phyloP scores from a whole-genome alignment of 2,797 vertebrate genomes.

The Brachyrhaphis roseni region DNA sequence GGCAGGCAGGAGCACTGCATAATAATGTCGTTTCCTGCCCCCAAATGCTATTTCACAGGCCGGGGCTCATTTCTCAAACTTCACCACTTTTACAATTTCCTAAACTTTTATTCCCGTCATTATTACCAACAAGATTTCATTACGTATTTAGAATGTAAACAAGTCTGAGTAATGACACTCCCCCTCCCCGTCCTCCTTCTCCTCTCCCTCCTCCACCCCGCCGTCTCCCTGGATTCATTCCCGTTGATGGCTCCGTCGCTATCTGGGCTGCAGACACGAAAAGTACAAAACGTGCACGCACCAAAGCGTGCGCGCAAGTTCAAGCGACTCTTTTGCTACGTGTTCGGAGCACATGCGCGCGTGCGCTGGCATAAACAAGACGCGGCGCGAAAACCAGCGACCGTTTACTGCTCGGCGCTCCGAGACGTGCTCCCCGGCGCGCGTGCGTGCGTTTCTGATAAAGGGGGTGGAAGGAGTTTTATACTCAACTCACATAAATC shows the following conservation, averaged over 20 bases:
- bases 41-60: constrained; percentile 99
- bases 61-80: constrained; percentile 99
- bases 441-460: constrained; percentile 58
- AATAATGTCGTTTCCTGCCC: constrained; percentile 99
- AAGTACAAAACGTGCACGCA: constrained; percentile 22
- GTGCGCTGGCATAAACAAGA: constrained; percentile 83
- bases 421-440: neutral
- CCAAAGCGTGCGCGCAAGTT: constrained; percentile 22
- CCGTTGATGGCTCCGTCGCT: constrained; percentile 70
- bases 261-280: constrained; percentile 56
- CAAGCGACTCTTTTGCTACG: constrained; percentile 26
- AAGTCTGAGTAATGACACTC: constrained; percentile 97
- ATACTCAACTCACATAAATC: constrained; percentile 99
- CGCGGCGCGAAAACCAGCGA: constrained; percentile 84
- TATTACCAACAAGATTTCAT: constrained; percentile 99
- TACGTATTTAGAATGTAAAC: constrained; percentile 99
- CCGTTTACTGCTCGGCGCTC: constrained; percentile 85
- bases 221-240: constrained; percentile 71
- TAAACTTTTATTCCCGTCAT: constrained; percentile 99
- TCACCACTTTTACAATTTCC: constrained; percentile 99
- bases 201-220: constrained; percentile 46
- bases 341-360: constrained; percentile 19
- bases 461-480: constrained; percentile 83
- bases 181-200: constrained; percentile 53
- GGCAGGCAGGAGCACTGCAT: constrained; percentile 97